phyloP scores from a whole-genome alignment of 2,888 invertebrate species.

The Hypomecis atomaria region DNA sequence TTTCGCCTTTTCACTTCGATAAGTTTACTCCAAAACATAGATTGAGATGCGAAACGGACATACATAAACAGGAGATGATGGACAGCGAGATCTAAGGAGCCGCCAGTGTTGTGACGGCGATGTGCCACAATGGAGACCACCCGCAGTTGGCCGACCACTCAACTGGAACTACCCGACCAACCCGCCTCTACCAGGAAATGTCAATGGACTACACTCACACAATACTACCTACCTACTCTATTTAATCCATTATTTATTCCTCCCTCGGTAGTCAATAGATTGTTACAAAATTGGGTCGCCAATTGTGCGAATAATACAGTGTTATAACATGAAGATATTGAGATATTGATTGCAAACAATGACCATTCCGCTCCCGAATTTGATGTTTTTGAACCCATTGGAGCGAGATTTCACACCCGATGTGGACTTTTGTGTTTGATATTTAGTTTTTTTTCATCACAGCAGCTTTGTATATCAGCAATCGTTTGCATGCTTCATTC shows the following conservation, averaged over 20 bases:
- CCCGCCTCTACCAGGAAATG: constrained; percentile 61
- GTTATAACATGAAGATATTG: constrained; percentile 60
- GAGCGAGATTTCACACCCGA: constrained; percentile 54
- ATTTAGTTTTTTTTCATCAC: constrained; percentile 33
- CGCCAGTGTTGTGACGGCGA: constrained; percentile 66
- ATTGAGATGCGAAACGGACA: constrained; percentile 38
- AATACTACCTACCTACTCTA: constrained; percentile 14
- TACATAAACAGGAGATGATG: constrained; percentile 21
- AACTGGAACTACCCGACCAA: constrained; percentile 68
- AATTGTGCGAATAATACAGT: constrained; percentile 65
- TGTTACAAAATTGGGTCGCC: constrained; percentile 66
- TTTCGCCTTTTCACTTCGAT: neutral
- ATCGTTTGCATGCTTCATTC: neutral
- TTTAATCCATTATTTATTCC: constrained; percentile 16
- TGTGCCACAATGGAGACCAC: constrained; percentile 72
- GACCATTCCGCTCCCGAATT: constrained; percentile 52
- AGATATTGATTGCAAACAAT: constrained; percentile 57
- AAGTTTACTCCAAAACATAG: constrained; percentile 16
- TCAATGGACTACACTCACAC: constrained; percentile 59
- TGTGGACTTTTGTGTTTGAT: constrained; percentile 40
- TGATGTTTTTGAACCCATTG: constrained; percentile 57
- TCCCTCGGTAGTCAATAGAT: constrained; percentile 59
- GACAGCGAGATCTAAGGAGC: constrained; percentile 40
- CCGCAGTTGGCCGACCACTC: constrained; percentile 69
- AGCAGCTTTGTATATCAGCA: constrained; percentile 19